Evolutionary conservation across 2,113 vertebrate genomes (phyloP), one percentile per base, ranked within the genome.

Genomic region (Heliornis fulica): DNA sequence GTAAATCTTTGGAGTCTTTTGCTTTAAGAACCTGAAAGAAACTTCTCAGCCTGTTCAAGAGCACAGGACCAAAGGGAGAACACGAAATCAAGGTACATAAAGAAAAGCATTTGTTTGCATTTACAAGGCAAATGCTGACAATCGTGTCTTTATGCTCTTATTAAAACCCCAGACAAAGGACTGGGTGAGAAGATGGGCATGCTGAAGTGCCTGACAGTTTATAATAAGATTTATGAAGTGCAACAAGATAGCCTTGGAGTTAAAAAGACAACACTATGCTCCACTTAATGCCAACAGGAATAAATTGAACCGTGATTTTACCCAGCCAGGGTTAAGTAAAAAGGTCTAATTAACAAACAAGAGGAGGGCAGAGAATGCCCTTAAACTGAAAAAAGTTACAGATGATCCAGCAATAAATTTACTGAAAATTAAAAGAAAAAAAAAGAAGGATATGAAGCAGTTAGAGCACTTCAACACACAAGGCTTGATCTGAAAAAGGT

Each of bases 341-440:
- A 92, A 57, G 63, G 54, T 56, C 74, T 69, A 66, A 84, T 43
- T 18, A 71, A 79, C 36, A 95, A 94, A 83, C 57, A 96, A 69
- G 40, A 92, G 94, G 89, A 86, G 19, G 46, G 56, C 89, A 94
- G 65, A 83, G 60, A 93, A 79, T 8, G 79, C 72, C 75, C 81
- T 95, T 89, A 90, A 94, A 68, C 34, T 25, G 36, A 94, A 81
- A 90, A 92, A 90, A 97, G 80, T 90, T 92, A 91, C 63, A 91
- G 81, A 68, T 57, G 29, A 95, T 68, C 74, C 32, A 13, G 87
- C 75, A 94, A 70, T 88, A 83, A 76, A 90, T 76, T 90, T 90
- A 75, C 79, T 74, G 94, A 89, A 95, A 86, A 50, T 91, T 36
- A 93, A 51, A 94, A 83, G 91, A 93, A 87, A n/a, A n/a, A n/a